A percentile compares a stretch with the other conserved stretches of the same genome.
Evolutionary conservation across 2,113 vertebrate genomes (phyloP).

Genomic region (Crotophaga sulcirostris): DNA sequence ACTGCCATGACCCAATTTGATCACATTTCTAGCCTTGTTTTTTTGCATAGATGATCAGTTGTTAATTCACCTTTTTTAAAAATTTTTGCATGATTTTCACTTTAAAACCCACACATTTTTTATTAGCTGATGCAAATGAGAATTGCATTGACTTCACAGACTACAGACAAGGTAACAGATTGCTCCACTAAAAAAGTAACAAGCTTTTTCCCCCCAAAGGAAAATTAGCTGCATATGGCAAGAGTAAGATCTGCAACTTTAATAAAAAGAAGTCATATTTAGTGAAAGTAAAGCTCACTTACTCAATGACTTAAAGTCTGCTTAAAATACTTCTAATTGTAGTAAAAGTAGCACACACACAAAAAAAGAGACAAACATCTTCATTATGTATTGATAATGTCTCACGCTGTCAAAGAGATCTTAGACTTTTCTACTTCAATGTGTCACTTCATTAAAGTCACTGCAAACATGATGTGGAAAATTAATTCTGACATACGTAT

Average conservation of each 20-base stretch:
- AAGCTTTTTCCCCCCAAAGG: constrained; percentile 63
- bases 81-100: constrained; percentile 64
- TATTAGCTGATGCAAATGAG: constrained; percentile 69
- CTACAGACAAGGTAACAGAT: constrained; percentile 73
- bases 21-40: constrained; percentile 56
- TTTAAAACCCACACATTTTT: constrained; percentile 70
- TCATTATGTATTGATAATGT: constrained; percentile 39
- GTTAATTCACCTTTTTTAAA: constrained; percentile 41
- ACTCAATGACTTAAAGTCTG: constrained; percentile 46
- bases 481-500: background rate
- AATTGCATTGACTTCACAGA: constrained; percentile 69
- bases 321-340: constrained; percentile 50
- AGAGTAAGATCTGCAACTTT: constrained; percentile 65
- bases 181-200: constrained; percentile 70
- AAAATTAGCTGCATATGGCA: constrained; percentile 71
- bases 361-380: background rate
- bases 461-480: background rate
- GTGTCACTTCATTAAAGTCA: constrained; percentile 18
- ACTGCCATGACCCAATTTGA: constrained; percentile 58
- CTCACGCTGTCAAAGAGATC: constrained; percentile 9
- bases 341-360: background rate
- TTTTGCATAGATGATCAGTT: constrained; percentile 48
- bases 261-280: constrained; percentile 57
- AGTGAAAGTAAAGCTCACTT: constrained; percentile 35
- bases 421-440: background rate